Conservation (phyloP, 2,113 vertebrate genomes). For the Stigmatopora nigra region DNA sequence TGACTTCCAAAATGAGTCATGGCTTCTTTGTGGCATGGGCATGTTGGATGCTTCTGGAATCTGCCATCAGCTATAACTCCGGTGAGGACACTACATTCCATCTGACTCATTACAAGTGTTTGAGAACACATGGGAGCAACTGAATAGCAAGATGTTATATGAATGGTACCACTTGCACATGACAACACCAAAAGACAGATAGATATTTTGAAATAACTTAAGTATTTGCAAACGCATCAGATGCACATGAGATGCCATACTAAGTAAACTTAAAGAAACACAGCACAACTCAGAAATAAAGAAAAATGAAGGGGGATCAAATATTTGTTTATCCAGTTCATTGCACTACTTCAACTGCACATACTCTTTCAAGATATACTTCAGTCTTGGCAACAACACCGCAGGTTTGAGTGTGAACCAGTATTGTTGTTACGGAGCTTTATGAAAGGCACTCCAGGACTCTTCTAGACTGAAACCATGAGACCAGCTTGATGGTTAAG, state of each 20-base stretch:
- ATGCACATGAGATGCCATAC: not conserved
- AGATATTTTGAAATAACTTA: slow-evolving; percentile 20
- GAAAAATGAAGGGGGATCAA: slow-evolving; percentile 31
- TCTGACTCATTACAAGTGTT: slow-evolving; percentile 37
- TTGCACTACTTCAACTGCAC: slow-evolving; percentile 38
- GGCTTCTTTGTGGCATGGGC: slow-evolving; percentile 26
- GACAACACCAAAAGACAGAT: slow-evolving; percentile 34
- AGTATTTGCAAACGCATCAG: not conserved
- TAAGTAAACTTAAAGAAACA: slow-evolving; percentile 17
- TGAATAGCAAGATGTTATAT: slow-evolving; percentile 37
- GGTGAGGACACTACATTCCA: slow-evolving; percentile 43
- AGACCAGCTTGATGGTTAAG: slow-evolving; percentile 51
- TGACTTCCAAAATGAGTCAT: not conserved
- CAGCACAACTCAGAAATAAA: slow-evolving; percentile 37
- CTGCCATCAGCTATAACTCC: slow-evolving; percentile 43
- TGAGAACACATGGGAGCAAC: slow-evolving; percentile 40
- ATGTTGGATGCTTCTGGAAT: slow-evolving; percentile 36
- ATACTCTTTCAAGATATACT: slow-evolving; percentile 31
- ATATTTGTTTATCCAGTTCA: slow-evolving; percentile 35
- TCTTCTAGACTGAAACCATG: slow-evolving; percentile 42
- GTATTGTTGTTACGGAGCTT: slow-evolving; percentile 17
- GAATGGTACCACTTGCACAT: slow-evolving; percentile 36
- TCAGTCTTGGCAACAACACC: slow-evolving; percentile 37
- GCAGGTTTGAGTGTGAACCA: slow-evolving; percentile 7
- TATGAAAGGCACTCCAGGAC: slow-evolving; percentile 60